Percentiles rank a stretch among this genome's conserved stretches.
phyloP scores from a whole-genome alignment of 2,113 vertebrate genomes.

The Oreochromis tanganicae region DNA sequence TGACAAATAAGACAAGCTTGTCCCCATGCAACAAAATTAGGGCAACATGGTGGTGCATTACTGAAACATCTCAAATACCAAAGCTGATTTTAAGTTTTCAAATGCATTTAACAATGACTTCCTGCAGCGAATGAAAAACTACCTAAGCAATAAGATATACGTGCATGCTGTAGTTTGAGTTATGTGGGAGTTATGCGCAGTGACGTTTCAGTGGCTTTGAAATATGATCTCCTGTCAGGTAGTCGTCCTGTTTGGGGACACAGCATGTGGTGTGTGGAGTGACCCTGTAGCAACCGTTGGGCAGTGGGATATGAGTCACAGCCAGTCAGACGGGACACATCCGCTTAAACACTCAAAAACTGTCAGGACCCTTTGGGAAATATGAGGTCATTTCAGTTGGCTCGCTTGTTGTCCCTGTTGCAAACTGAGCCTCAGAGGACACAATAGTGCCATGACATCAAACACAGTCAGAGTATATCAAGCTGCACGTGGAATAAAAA shows the following conservation, averaged over 20 bases:
- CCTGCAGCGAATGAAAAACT: not conserved
- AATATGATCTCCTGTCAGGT: not conserved
- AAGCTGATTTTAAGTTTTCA: not conserved
- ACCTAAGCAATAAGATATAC: not conserved
- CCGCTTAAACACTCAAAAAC: slow-evolving; percentile 54
- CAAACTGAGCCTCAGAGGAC: not conserved
- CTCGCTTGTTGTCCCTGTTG: not conserved
- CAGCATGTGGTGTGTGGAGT: not conserved
- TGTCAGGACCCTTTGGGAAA: slow-evolving; percentile 56
- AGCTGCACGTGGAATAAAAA: not conserved
- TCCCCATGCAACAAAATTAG: slow-evolving; percentile 7
- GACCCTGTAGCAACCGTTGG: not conserved
- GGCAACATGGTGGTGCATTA: not conserved
- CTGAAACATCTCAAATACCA: not conserved
- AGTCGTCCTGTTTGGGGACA: not conserved
- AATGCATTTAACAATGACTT: not conserved
- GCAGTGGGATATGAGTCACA: slow-evolving; percentile 29
- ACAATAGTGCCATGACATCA: slow-evolving; percentile 8
- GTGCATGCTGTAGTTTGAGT: not conserved
- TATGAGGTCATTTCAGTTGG: slow-evolving; percentile 54
- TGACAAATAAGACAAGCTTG: slow-evolving; percentile 22
- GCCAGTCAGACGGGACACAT: slow-evolving; percentile 37
- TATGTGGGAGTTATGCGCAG: not conserved
- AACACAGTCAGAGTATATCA: not conserved
- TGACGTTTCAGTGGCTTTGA: not conserved